phyloP scores from a whole-genome alignment of 2,797 vertebrate species.

The Pampus argenteus region DNA sequence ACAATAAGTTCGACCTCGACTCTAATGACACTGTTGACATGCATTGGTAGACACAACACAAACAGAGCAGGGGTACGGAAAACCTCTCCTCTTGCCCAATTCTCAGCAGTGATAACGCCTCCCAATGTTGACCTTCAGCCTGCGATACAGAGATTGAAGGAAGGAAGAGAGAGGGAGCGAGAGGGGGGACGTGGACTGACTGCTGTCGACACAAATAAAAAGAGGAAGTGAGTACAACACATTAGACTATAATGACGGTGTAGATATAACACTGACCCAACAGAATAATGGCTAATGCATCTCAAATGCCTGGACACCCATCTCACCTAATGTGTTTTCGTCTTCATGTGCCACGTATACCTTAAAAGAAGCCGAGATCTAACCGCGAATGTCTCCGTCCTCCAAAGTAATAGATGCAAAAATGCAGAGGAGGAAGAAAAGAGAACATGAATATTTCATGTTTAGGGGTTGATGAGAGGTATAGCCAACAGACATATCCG shows the following conservation, averaged over 20 bases:
- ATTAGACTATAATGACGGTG: slow-evolving; percentile 58
- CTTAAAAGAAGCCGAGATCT: slow-evolving; percentile 32
- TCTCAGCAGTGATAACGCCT: slow-evolving; percentile 62
- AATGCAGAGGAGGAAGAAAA: slow-evolving; percentile 51
- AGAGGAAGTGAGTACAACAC: slow-evolving; percentile 57
- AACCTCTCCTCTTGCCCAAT: slow-evolving; percentile 51
- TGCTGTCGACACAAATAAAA: slow-evolving; percentile 22
- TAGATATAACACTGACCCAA: slow-evolving; percentile 41
- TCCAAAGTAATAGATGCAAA: slow-evolving; percentile 60
- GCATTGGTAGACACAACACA: slow-evolving; percentile 58
- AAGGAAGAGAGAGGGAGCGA: slow-evolving; percentile 8
- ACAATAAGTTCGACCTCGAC: slow-evolving; percentile 37
- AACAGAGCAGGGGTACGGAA: slow-evolving; percentile 50
- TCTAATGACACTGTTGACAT: slow-evolving; percentile 62
- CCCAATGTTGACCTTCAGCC: slow-evolving; percentile 69
- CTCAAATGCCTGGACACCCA: slow-evolving; percentile 55
- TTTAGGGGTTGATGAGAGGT: slow-evolving; percentile 52
- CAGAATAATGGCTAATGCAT: slow-evolving; percentile 69
- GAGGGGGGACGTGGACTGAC: not conserved
- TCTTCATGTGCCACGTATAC: slow-evolving; percentile 31
- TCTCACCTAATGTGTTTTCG: slow-evolving; percentile 51
- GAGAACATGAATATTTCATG: slow-evolving; percentile 76
- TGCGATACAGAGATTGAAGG: slow-evolving; percentile 39
- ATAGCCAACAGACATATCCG: slow-evolving; percentile 56
- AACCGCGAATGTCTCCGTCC: slow-evolving; percentile 23